Percentiles rank a stretch among this genome's conserved stretches.
Conservation (phyloP, 2,888 invertebrate genomes). For the Lasioglossum villosulum region DNA sequence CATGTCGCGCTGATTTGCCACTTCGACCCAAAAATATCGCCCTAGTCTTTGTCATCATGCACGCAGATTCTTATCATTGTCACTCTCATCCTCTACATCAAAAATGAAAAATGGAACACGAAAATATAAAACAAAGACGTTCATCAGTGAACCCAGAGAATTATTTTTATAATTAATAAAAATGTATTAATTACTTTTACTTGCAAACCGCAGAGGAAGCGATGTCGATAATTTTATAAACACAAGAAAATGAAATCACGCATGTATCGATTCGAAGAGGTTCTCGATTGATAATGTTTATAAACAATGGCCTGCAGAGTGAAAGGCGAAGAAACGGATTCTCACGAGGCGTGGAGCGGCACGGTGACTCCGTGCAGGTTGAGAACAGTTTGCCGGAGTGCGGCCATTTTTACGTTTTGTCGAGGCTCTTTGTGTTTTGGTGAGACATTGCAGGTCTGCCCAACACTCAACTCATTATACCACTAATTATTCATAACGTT, state of each 20-base stretch:
- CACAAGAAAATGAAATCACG: neutral
- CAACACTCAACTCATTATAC: constrained; percentile 84
- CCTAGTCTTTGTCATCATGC: neutral
- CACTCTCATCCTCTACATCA: neutral
- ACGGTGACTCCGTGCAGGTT: constrained; percentile 64
- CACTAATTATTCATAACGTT: constrained; percentile 84
- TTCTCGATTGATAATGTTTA: neutral
- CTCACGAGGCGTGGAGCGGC: constrained; percentile 3
- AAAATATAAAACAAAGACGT: neutral
- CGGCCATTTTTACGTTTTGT: constrained; percentile 81
- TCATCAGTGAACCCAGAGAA: neutral
- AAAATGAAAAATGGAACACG: neutral
- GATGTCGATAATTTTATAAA: neutral
- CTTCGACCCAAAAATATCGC: constrained; percentile 20
- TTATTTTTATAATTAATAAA: no score
- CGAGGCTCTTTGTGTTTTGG: constrained; percentile 79
- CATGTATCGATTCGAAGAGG: neutral
- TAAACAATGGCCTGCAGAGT: no score
- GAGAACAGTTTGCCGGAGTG: constrained; percentile 79
- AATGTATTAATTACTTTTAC: no score
- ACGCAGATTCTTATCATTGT: neutral
- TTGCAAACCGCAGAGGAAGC: neutral
- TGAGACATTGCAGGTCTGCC: constrained; percentile 83
- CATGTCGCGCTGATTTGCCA: constrained; percentile 31
- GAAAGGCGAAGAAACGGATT: neutral